These are phyloP conservation scores for Drosophila atripex DNA, from an alignment of 2,888 invertebrate genomes.

Conservation along the genomic window DNA sequence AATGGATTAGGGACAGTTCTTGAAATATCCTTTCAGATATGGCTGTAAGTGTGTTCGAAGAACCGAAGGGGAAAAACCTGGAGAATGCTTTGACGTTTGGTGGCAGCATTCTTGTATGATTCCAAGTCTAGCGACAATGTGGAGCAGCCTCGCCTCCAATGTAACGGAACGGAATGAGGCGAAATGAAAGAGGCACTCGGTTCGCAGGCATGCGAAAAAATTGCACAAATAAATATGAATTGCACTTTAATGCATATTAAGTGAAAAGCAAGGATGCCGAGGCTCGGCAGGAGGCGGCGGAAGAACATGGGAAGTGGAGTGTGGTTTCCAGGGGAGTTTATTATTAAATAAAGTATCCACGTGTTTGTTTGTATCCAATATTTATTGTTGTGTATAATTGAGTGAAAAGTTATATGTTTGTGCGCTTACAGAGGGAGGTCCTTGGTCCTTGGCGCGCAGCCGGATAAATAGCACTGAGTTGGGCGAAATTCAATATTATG, in stretches of 20 bases:
- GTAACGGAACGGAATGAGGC: conserved; percentile 28
- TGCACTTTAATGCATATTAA: conserved; percentile 78
- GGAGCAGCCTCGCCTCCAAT: conserved; percentile 1
- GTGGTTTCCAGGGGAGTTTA: conserved; percentile 53
- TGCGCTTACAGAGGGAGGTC: conserved; percentile 58
- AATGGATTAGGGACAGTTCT: not conserved
- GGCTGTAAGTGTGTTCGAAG: not conserved
- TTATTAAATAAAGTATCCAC: conserved; percentile 75
- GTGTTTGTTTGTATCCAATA: conserved; percentile 71
- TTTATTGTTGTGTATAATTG: conserved; percentile 78
- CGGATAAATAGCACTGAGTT: conserved; percentile 15
- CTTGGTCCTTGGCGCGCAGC: not conserved
- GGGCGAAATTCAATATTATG: conserved; percentile 68
- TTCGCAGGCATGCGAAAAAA: conserved; percentile 63
- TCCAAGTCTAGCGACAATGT: conserved; percentile 1
- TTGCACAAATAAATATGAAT: conserved; percentile 79
- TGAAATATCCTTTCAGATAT: not conserved
- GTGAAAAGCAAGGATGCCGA: conserved; percentile 44
- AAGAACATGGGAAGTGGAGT: not conserved
- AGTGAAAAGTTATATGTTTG: conserved; percentile 75
- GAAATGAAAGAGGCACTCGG: conserved; percentile 31
- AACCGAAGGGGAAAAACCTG: not conserved
- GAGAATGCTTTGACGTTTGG: conserved; percentile 5
- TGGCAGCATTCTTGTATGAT: conserved; percentile 25
- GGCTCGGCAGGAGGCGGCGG: conserved; percentile 5